Percentiles rank a stretch among this genome's conserved stretches.
These are phyloP conservation scores for Hapalemur alaotrensis DNA, from an alignment of 2,797 vertebrate genomes.

Conservation along the genomic window DNA sequence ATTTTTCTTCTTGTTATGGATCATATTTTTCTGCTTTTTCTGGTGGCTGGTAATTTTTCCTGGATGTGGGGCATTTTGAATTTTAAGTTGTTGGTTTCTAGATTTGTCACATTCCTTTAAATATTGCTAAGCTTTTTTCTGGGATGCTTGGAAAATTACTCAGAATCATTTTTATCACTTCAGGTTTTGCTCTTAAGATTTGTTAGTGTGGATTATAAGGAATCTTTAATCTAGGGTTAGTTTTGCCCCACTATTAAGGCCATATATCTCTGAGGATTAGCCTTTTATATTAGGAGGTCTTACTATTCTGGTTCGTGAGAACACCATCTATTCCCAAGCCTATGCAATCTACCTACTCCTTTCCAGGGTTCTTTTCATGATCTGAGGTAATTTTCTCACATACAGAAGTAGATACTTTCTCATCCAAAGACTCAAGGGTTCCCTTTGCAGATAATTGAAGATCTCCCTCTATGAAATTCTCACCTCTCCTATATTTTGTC, in stretches of 20 bases:
- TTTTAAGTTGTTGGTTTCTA: not conserved
- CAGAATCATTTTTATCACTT: not conserved
- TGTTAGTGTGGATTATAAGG: not conserved
- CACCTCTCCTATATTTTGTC: not conserved
- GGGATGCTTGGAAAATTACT: not conserved
- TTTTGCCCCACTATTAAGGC: not conserved
- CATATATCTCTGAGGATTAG: not conserved
- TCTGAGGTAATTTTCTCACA: conserved; percentile 3
- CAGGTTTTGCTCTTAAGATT: not conserved
- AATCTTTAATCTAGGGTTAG: not conserved
- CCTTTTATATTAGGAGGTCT: not conserved
- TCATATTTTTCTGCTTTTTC: not conserved
- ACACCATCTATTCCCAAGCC: not conserved
- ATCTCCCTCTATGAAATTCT: not conserved
- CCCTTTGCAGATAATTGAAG: not conserved
- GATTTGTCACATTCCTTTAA: not conserved
- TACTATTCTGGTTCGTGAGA: not conserved
- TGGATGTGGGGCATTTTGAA: not conserved
- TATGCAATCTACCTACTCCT: not conserved
- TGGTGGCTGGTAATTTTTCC: not conserved
- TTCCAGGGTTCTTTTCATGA: not conserved
- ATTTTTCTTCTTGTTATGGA: not conserved
- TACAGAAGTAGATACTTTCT: not conserved
- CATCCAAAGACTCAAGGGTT: not conserved
- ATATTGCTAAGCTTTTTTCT: not conserved